Evolutionary conservation across 2,797 vertebrate genomes (phyloP).

Genomic region (Kryptopterus vitreolus): DNA sequence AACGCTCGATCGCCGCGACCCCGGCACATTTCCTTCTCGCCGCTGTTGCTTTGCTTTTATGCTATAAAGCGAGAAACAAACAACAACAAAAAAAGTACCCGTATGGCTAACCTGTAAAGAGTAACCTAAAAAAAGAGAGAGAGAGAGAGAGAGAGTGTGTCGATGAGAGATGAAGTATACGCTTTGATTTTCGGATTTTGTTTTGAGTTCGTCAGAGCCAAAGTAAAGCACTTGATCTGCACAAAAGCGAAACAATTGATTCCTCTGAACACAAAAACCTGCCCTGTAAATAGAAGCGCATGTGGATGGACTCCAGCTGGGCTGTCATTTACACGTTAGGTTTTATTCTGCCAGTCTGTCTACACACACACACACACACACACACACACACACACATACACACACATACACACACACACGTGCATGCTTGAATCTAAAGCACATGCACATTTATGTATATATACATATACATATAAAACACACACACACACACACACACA

Average conservation of each 20-base stretch:
- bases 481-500: no score
- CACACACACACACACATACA: slow-evolving; percentile 19
- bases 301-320: slow-evolving; percentile 38
- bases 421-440: not conserved
- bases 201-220: slow-evolving; percentile 16
- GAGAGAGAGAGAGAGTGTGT: not conserved
- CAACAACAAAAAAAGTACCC: not conserved
- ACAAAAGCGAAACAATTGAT: slow-evolving; percentile 17
- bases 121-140: not conserved
- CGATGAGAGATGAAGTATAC: not conserved
- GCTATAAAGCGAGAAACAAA: not conserved
- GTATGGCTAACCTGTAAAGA: not conserved
- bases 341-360: slow-evolving; percentile 27
- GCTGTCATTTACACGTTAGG: slow-evolving; percentile 45
- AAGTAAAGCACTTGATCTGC: slow-evolving; percentile 22
- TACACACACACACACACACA: slow-evolving; percentile 5
- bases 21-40: not conserved
- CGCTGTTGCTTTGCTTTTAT: slow-evolving; percentile 3
- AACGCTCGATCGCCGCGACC: not conserved
- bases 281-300: slow-evolving; percentile 38
- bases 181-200: slow-evolving; percentile 27
- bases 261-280: slow-evolving; percentile 26
- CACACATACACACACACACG: not conserved
- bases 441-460: no score
- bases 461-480: no score